Evolutionary conservation across 2,888 invertebrate species (phyloP), one percentile per base, ranked within the genome.

Genomic region (Bellardia pandia): DNA sequence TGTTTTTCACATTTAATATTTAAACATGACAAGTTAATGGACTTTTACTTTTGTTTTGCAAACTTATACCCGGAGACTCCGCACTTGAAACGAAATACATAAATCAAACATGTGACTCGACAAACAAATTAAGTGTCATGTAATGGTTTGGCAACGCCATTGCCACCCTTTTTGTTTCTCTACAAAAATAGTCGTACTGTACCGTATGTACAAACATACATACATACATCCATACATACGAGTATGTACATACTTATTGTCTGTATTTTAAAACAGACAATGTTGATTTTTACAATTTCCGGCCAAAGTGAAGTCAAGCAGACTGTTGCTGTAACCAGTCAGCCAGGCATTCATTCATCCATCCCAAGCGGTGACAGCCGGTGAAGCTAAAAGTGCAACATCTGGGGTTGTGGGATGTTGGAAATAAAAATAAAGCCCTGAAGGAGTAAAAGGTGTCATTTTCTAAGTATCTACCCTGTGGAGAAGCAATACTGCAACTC

Each of bases 91-190:
- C 37, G 16, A 56, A 71, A 84, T 23, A 23, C 23, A 23, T 81
- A 84, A 86, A 86, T 84, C 76, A 84, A 80, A 77, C 84, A 79
- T 45, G 62, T 33, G 45, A 77, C 74, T 68, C 30, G 58, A 69
- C 78, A 66, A 80, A 75, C 86, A 82, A 83, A 79, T 83, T 79
- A 77, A 81, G 77, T 76, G 64, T 80, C 82, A 86, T 78, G 76
- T 75, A 74, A 81, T 74, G 71, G 45, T 51, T 51, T 37, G 37
- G 56, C 72, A 77, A 62, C 64, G 37, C 16, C 60, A 51, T 81
- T 74, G 58, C 83, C 76, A 83, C 83, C 83, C 71, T 30, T 58
- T 30, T 30, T 30, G 9, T 13, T 11, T 11, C 1, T 2, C 8
- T n/a, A 33, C 30, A 37, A 14, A 37, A 37, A 16, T n/a, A 51